A percentile compares a stretch with the other conserved stretches of the same genome.
Conservation (phyloP, 2,113 vertebrate species). For the Prunella himalayana region DNA sequence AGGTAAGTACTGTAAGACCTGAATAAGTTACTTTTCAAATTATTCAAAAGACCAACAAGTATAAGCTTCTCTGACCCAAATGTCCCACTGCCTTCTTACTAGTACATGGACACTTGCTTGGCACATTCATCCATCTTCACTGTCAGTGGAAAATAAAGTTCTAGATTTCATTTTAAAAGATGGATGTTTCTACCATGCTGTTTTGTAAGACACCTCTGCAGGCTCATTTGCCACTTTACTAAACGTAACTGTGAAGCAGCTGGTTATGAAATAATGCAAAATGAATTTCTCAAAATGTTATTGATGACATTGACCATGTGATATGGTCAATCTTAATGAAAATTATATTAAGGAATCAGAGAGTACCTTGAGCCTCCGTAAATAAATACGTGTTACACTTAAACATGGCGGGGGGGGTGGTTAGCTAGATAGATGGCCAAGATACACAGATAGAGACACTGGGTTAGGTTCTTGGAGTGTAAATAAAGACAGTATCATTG, state of each 20-base stretch:
- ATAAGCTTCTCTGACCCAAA: neutral
- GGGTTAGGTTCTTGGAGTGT: neutral
- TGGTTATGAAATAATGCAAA: neutral
- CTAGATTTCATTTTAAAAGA: neutral
- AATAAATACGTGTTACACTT: rapidly evolving
- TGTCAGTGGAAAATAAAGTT: neutral
- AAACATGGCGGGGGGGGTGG: neutral
- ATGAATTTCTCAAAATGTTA: neutral
- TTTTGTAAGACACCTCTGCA: neutral
- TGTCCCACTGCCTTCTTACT: neutral
- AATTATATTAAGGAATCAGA: neutral
- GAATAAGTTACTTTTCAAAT: neutral
- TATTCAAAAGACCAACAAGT: neutral
- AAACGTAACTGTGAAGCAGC: neutral
- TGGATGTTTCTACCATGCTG: neutral
- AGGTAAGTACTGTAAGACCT: neutral
- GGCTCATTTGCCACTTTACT: neutral
- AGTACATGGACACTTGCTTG: neutral
- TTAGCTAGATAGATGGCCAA: neutral
- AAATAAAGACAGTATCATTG: neutral
- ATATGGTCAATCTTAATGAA: neutral
- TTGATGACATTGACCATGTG: neutral
- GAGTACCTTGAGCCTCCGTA: neutral
- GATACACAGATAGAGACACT: neutral
- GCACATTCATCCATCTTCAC: neutral